A percentile compares a stretch with the other conserved stretches of the same genome.
These are phyloP conservation scores for Leptinotarsa lineolata DNA, from an alignment of 1,140 invertebrate species.

Conservation along the genomic window DNA sequence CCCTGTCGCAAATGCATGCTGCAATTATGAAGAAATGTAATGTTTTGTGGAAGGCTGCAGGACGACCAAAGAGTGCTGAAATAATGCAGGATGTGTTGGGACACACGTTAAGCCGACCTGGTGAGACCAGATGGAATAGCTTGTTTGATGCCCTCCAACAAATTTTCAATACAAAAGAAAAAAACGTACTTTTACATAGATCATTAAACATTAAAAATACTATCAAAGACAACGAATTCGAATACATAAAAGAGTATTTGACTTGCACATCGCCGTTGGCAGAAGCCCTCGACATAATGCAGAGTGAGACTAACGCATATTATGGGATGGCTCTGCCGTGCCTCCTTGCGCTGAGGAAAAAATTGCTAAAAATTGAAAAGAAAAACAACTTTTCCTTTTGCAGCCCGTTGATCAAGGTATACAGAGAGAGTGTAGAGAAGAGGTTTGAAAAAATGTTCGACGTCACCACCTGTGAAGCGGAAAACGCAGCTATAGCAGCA, in stretches of 20 bases:
- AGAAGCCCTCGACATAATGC: constrained; percentile 17
- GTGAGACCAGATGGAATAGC: constrained; percentile 19
- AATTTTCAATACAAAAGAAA: constrained; percentile 6
- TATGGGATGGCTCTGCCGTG: constrained; percentile 3
- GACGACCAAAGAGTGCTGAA: constrained; percentile 5
- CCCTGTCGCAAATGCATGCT: constrained; percentile 4
- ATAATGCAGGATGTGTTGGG: constrained; percentile 12
- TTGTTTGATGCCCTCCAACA: constrained; percentile 14
- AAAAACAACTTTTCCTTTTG: too few species aligned
- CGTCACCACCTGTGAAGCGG: too few species aligned
- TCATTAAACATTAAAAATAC: constrained; percentile 12
- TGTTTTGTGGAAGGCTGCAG: constrained; percentile 11
- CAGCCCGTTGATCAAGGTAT: too few species aligned
- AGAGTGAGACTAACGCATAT: constrained; percentile 9
- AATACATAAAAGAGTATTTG: constrained; percentile 9
- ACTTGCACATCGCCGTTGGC: background rate
- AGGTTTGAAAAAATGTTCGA: too few species aligned
- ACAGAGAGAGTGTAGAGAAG: too few species aligned
- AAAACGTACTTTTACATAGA: constrained; percentile 8
- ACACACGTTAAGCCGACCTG: constrained; percentile 14
- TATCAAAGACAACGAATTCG: constrained; percentile 12
- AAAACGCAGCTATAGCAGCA: too few species aligned
- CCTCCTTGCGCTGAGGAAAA: constrained; percentile 5
- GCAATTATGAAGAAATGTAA: constrained; percentile 10
- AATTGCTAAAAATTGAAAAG: too few species aligned